Percentiles rank a stretch among this genome's conserved stretches.
These are phyloP conservation scores for Oophaga sylvatica DNA, from an alignment of 2,797 vertebrate species.

Conservation along the genomic window DNA sequence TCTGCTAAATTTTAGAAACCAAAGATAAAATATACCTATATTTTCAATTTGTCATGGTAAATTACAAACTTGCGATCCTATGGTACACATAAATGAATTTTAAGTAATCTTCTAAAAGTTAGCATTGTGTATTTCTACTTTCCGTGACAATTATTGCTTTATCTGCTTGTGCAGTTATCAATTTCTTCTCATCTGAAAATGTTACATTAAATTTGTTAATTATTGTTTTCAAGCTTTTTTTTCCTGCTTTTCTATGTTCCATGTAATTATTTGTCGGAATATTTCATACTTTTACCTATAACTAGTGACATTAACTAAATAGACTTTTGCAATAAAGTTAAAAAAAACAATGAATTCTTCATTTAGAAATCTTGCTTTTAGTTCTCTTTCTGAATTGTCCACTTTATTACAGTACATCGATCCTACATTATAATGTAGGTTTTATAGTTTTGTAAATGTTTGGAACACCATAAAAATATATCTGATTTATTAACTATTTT, in stretches of 20 bases:
- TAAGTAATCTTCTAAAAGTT: neutral
- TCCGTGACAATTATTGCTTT: constrained; percentile 2
- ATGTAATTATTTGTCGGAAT: constrained; percentile 8
- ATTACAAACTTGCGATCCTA: neutral
- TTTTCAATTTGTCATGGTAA: neutral
- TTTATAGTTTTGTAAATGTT: constrained; percentile 49
- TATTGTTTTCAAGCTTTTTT: constrained; percentile 21
- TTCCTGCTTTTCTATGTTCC: constrained; percentile 21
- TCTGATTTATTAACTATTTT: neutral
- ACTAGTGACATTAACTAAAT: constrained; percentile 40
- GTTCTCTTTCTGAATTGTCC: constrained; percentile 34
- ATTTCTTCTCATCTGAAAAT: constrained; percentile 25
- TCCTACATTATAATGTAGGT: constrained; percentile 2
- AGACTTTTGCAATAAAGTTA: constrained; percentile 55
- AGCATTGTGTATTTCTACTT: neutral
- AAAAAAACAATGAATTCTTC: constrained; percentile 14
- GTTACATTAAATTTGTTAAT: constrained; percentile 19
- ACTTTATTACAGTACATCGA: constrained; percentile 23
- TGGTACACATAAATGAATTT: neutral
- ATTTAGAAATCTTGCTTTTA: constrained; percentile 45
- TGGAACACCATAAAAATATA: constrained; percentile 40
- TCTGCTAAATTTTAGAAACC: constrained; percentile 21
- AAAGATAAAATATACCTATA: neutral
- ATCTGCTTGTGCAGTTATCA: constrained; percentile 5
- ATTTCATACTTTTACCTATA: constrained; percentile 44